phyloP scores from a whole-genome alignment of 1,140 invertebrate genomes.

The Diachasmimorpha longicaudata region DNA sequence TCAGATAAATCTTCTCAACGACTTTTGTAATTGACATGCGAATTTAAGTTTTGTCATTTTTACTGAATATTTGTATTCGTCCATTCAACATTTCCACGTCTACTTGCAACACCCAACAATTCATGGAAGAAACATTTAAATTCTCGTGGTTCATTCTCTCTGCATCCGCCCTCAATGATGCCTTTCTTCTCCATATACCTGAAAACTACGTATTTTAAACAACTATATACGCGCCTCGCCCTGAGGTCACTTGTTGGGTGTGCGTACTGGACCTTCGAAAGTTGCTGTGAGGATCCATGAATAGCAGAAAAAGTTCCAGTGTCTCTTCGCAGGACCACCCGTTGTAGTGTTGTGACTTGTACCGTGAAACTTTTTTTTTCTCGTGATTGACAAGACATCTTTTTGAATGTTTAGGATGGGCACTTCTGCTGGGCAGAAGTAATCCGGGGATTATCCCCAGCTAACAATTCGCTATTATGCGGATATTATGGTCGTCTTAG shows the following conservation, averaged over 20 bases:
- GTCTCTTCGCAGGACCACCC: not conserved
- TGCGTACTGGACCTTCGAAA: not conserved
- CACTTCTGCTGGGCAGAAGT: not conserved
- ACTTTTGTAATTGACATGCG: too few species aligned
- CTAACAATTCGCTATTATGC: constrained; percentile 2
- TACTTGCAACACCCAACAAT: too few species aligned
- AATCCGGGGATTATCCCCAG: not conserved
- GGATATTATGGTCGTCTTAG: constrained; percentile 3
- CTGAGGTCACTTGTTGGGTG: not conserved
- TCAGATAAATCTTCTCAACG: too few species aligned
- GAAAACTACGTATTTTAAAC: not conserved
- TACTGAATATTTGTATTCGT: too few species aligned
- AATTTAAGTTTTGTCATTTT: too few species aligned
- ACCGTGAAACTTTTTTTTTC: not conserved
- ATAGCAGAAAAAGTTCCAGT: not conserved
- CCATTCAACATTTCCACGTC: too few species aligned
- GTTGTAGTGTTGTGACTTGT: constrained; percentile 5
- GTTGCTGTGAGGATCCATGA: not conserved
- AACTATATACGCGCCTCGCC: not conserved
- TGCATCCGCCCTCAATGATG: not conserved
- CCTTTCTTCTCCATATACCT: not conserved
- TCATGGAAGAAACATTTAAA: too few species aligned
- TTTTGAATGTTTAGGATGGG: not conserved
- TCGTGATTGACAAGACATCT: not conserved
- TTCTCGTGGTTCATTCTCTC: too few species aligned